Evolutionary conservation across 2,888 invertebrate species (phyloP).

Genomic region (Noctua janthina): DNA sequence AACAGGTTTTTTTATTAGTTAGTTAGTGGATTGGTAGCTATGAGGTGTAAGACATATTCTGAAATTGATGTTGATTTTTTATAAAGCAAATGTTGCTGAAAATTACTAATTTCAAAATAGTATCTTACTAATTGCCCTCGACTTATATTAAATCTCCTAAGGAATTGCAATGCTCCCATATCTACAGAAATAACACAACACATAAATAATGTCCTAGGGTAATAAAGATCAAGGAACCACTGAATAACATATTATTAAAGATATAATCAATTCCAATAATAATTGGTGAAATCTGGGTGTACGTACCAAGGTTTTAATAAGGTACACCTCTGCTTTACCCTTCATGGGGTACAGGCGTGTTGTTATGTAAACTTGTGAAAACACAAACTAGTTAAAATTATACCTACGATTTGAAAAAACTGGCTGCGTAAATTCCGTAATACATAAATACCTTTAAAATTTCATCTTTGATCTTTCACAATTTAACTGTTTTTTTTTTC

Average conservation of each 20-base stretch:
- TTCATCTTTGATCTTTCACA: not conserved
- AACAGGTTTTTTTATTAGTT: constrained; percentile 33
- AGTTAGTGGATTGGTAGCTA: constrained; percentile 8
- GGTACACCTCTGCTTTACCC: not conserved
- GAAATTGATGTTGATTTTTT: not conserved
- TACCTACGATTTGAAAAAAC: not conserved
- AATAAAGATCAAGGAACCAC: not conserved
- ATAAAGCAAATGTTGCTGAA: not conserved
- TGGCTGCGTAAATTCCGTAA: not conserved
- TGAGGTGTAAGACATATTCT: not conserved
- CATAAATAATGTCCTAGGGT: not conserved
- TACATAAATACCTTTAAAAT: not conserved
- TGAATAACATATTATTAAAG: not conserved
- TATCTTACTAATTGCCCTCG: not conserved
- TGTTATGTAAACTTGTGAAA: not conserved
- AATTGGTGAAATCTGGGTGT: not conserved
- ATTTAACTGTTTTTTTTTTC: not conserved
- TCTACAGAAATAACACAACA: not conserved
- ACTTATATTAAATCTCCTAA: not conserved
- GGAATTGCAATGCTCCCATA: not conserved
- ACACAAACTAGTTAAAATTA: not conserved
- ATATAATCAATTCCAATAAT: not conserved
- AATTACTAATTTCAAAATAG: not conserved
- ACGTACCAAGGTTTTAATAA: not conserved
- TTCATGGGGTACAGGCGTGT: not conserved